These are phyloP conservation scores for Ciconia stormi DNA, from an alignment of 2,113 vertebrate genomes.

Conservation along the genomic window DNA sequence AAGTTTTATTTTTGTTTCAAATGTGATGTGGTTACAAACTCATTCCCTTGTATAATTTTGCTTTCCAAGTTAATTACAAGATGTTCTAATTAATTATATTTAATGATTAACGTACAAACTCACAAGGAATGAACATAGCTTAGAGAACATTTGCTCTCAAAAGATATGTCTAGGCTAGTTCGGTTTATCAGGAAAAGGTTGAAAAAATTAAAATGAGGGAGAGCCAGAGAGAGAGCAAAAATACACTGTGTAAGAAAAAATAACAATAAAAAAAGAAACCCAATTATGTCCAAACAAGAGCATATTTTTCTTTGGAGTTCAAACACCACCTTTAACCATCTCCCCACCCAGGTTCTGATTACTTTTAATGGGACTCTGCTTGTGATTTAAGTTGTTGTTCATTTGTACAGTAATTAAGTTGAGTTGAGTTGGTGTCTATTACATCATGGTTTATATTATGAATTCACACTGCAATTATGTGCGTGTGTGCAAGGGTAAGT, in stretches of 20 bases:
- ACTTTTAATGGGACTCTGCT: slow-evolving; percentile 69
- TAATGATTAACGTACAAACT: slow-evolving; percentile 76
- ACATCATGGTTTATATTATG: slow-evolving; percentile 70
- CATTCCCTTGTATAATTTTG: slow-evolving; percentile 73
- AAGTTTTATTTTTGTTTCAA: slow-evolving; percentile 72
- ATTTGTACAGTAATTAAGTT: slow-evolving; percentile 71
- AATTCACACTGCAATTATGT: slow-evolving; percentile 64
- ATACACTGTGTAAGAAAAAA: slow-evolving; percentile 53
- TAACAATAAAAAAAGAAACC: slow-evolving; percentile 60
- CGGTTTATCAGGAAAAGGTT: slow-evolving; percentile 65
- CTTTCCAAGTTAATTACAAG: slow-evolving; percentile 75
- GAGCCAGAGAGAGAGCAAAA: slow-evolving; percentile 35
- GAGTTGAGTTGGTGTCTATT: slow-evolving; percentile 66
- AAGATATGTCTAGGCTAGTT: slow-evolving; percentile 73
- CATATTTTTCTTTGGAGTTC: slow-evolving; percentile 63
- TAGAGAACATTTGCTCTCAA: slow-evolving; percentile 67
- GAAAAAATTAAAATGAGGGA: slow-evolving; percentile 64
- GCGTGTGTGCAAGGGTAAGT: slow-evolving; percentile 55
- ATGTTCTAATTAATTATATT: slow-evolving; percentile 76
- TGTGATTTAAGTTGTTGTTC: slow-evolving; percentile 72
- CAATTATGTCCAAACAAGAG: slow-evolving; percentile 63
- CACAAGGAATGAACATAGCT: slow-evolving; percentile 66
- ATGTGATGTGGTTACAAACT: slow-evolving; percentile 71
- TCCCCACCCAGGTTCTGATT: slow-evolving; percentile 72
- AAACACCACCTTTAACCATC: slow-evolving; percentile 58